Conservation (phyloP, 1,140 invertebrate genomes). For the Agraylea sexmaculata region DNA sequence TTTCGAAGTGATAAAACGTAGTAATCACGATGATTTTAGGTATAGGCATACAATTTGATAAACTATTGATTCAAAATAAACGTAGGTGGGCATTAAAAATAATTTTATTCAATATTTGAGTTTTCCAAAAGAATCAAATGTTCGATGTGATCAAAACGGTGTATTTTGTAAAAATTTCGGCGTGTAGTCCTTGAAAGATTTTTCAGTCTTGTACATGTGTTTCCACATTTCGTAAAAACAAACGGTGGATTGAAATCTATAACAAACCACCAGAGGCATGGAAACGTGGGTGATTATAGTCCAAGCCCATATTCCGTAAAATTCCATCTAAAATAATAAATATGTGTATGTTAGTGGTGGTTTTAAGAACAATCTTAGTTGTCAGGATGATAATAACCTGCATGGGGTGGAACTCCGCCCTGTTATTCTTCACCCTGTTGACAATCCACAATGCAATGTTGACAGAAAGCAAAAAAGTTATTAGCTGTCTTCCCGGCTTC, state of each 20-base stretch:
- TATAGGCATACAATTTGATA: too few species aligned
- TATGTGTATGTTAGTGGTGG: too few species aligned
- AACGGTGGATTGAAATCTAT: constrained; percentile 66
- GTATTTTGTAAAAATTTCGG: too few species aligned
- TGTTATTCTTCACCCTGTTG: constrained; percentile 54
- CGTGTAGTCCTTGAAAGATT: too few species aligned
- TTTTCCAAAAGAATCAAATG: too few species aligned
- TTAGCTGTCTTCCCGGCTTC: constrained; percentile 72
- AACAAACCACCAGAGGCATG: constrained; percentile 61
- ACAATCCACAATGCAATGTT: constrained; percentile 82
- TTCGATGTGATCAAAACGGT: too few species aligned
- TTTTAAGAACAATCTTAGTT: too few species aligned
- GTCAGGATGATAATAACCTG: constrained; percentile 24
- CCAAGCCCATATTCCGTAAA: constrained; percentile 59
- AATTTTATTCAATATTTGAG: too few species aligned
- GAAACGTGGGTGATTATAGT: constrained; percentile 60
- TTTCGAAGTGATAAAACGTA: too few species aligned
- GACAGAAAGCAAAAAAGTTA: constrained; percentile 70
- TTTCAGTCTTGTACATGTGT: constrained; percentile 39
- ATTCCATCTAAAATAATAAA: constrained; percentile 40
- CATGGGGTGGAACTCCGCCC: constrained; percentile 50
- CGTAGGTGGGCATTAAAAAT: too few species aligned
- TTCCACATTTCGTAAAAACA: constrained; percentile 77
- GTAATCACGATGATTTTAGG: too few species aligned
- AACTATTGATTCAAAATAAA: too few species aligned